Conservation (phyloP, 1,140 invertebrate species). For the Zaprionus tsacasi region DNA sequence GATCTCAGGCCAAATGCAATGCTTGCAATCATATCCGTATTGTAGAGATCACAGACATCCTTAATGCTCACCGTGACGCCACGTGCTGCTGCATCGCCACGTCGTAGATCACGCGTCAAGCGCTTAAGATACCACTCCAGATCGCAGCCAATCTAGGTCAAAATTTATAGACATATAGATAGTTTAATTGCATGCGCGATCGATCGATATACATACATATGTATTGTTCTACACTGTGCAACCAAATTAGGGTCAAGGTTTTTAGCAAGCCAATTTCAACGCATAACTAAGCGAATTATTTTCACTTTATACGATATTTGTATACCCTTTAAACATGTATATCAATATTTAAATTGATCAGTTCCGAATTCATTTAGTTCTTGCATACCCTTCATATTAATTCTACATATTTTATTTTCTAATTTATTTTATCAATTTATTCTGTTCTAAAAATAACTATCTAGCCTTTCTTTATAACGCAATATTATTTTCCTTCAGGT, state of each 20-base stretch:
- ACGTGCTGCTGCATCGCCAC: conserved; percentile 44
- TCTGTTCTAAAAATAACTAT: too few species aligned
- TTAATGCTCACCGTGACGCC: conserved; percentile 81
- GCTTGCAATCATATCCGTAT: conserved; percentile 87
- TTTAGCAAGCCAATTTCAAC: too few species aligned
- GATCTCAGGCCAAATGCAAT: conserved; percentile 87
- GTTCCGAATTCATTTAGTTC: too few species aligned
- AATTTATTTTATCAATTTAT: too few species aligned
- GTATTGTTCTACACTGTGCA: conserved; percentile 23
- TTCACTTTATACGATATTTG: neutral
- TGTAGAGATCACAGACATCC: conserved; percentile 85
- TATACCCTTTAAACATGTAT: neutral
- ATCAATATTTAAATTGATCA: neutral
- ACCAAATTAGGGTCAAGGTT: neutral
- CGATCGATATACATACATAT: neutral
- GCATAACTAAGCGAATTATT: too few species aligned
- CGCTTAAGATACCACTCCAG: conserved; percentile 74
- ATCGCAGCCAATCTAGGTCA: conserved; percentile 67
- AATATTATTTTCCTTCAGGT: too few species aligned
- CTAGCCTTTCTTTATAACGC: too few species aligned
- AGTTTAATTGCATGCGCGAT: conserved; percentile 7
- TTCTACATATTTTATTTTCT: neutral
- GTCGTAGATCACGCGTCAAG: conserved; percentile 64
- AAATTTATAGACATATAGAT: neutral
- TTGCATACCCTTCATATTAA: too few species aligned